Conservation (phyloP, 2,888 invertebrate genomes). For the Aspidiotus destructor region DNA sequence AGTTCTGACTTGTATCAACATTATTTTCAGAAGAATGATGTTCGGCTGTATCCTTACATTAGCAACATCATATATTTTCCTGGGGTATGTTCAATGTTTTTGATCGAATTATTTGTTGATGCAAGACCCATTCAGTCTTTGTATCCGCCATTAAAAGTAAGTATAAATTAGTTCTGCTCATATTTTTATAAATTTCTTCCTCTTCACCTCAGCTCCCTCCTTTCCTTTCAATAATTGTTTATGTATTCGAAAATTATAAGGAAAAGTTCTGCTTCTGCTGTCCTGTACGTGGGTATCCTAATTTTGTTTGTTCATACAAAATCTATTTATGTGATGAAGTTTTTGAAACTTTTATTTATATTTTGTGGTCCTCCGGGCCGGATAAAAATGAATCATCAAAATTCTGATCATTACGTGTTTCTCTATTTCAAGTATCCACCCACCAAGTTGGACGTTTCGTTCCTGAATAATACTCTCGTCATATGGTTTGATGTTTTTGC, state of each 20-base stretch:
- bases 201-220: no score
- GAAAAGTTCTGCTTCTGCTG: no score
- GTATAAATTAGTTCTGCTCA: constrained; percentile 35
- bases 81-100: constrained; percentile 56
- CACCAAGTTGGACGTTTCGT: constrained; percentile 56
- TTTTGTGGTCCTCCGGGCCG: no score
- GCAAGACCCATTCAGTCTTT: constrained; percentile 58
- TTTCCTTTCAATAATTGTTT: not conserved
- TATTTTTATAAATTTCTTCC: no score
- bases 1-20: not conserved
- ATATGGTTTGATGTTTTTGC: constrained; percentile 85
- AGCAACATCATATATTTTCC: constrained; percentile 75
- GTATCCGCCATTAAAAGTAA: constrained; percentile 59
- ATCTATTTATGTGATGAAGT: no score
- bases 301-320: no score
- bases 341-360: no score
- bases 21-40: constrained; percentile 2
- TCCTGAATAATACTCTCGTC: constrained; percentile 73
- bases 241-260: no score
- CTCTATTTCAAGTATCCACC: constrained; percentile 61
- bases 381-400: no score
- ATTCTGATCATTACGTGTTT: not conserved
- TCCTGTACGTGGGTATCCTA: no score
- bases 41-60: constrained; percentile 46
- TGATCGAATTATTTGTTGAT: constrained; percentile 74